phyloP scores from a whole-genome alignment of 2,113 vertebrate genomes.

The Cervus canadensis region DNA sequence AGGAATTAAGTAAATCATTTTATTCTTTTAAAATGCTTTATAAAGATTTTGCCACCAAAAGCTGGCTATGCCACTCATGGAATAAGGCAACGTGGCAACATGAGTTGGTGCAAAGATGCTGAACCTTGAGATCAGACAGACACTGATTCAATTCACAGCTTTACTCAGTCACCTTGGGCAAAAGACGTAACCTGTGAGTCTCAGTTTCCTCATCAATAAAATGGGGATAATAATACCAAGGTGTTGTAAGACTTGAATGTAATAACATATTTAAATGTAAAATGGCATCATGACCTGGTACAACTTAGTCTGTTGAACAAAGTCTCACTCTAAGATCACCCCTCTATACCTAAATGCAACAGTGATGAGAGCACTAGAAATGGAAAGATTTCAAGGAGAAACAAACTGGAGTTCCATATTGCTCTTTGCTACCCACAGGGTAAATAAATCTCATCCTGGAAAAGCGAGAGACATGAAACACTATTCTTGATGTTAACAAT shows the following conservation, averaged over 20 bases:
- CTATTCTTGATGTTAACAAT: not conserved
- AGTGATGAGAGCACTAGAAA: not conserved
- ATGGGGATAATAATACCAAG: not conserved
- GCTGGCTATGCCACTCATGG: not conserved
- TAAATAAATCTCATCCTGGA: not conserved
- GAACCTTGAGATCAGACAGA: not conserved
- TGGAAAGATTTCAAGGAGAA: not conserved
- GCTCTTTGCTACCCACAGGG: not conserved
- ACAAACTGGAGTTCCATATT: not conserved
- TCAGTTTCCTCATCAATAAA: constrained; percentile 15
- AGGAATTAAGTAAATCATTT: not conserved
- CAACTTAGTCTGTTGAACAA: not conserved
- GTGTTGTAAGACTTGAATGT: not conserved
- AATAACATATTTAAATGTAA: not conserved
- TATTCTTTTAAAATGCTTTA: not conserved
- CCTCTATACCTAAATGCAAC: not conserved
- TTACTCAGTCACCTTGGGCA: not conserved
- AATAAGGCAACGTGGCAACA: not conserved
- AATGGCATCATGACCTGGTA: not conserved
- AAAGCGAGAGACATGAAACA: not conserved
- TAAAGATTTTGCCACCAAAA: not conserved
- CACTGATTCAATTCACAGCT: not conserved
- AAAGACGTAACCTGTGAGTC: not conserved
- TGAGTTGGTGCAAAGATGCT: not conserved
- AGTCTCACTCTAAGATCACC: not conserved